phyloP scores from a whole-genome alignment of 2,797 vertebrate genomes.

The Ptychobarbus kaznakovi region DNA sequence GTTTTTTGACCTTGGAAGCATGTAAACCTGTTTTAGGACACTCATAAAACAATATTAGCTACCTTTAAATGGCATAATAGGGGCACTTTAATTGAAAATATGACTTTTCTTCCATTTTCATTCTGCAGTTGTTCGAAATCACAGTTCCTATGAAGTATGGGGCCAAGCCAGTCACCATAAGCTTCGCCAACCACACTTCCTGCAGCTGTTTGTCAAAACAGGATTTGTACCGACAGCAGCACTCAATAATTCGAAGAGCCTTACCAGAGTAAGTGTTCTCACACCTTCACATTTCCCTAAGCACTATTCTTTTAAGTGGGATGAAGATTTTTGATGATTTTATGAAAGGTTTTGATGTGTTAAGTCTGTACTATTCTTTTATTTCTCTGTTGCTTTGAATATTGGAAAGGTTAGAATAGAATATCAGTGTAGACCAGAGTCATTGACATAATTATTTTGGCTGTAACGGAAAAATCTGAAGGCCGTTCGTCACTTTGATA shows the following conservation, averaged over 20 bases:
- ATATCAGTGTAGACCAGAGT: no score
- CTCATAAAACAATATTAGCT: no score
- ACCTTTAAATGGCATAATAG: no score
- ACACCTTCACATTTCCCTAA: background rate
- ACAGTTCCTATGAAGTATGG: slow-evolving; percentile 91
- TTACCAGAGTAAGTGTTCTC: slow-evolving; percentile 88
- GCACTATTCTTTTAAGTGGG: background rate
- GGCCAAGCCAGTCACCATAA: slow-evolving; percentile 93
- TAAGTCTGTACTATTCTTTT: background rate
- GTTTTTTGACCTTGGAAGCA: no score
- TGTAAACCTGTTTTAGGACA: no score
- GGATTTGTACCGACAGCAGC: slow-evolving; percentile 93
- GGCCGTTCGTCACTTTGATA: no score
- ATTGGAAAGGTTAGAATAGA: background rate
- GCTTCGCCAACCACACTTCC: slow-evolving; percentile 96
- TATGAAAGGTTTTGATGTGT: background rate
- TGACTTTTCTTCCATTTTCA: slow-evolving; percentile 55
- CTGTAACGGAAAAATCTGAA: no score
- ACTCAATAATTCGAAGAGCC: slow-evolving; percentile 94
- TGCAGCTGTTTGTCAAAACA: slow-evolving; percentile 96
- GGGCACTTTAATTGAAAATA: background rate
- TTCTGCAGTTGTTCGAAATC: slow-evolving; percentile 93
- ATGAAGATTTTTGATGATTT: background rate
- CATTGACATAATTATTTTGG: no score
- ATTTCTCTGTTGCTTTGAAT: background rate